Conservation (phyloP, 2,888 invertebrate species). For the Polydrusus tereticollis region DNA sequence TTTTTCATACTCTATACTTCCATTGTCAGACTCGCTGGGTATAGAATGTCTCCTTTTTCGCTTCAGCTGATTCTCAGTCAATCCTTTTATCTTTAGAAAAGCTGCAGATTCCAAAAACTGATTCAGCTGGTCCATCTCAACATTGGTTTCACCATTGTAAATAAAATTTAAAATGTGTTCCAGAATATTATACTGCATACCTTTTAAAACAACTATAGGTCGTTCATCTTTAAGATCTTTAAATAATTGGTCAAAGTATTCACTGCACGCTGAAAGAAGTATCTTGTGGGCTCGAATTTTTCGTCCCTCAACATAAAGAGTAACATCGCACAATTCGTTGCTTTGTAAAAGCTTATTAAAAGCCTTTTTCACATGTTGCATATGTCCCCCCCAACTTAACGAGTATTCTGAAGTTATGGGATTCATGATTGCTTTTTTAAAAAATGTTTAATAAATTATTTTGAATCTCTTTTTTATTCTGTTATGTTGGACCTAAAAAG, state of each 20-base stretch:
- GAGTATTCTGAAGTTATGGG: conserved; percentile 72
- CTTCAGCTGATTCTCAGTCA: conserved; percentile 63
- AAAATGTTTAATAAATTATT: not conserved
- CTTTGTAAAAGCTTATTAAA: conserved; percentile 80
- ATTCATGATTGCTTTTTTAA: conserved; percentile 39
- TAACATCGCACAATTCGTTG: conserved; percentile 85
- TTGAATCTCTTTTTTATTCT: not conserved
- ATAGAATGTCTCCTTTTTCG: conserved; percentile 15
- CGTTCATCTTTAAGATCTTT: conserved; percentile 79
- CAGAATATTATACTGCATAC: conserved; percentile 75
- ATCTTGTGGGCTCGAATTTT: conserved; percentile 88
- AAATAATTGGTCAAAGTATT: conserved; percentile 73
- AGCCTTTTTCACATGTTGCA: conserved; percentile 83
- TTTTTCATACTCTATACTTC: not conserved
- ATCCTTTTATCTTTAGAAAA: conserved; percentile 74
- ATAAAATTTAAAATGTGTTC: conserved; percentile 76
- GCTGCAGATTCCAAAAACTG: conserved; percentile 76
- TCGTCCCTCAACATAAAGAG: conserved; percentile 86
- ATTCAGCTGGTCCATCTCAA: conserved; percentile 74
- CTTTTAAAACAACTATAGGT: conserved; percentile 78
- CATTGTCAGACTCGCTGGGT: not conserved
- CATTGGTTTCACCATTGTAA: conserved; percentile 79
- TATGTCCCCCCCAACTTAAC: conserved; percentile 89
- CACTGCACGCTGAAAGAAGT: conserved; percentile 86
- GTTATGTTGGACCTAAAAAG: no score